Evolutionary conservation across 30 jellyfish, hydroid and myxozoan genomes (phyloP).

Genomic region (Cassiopea xamachana): DNA sequence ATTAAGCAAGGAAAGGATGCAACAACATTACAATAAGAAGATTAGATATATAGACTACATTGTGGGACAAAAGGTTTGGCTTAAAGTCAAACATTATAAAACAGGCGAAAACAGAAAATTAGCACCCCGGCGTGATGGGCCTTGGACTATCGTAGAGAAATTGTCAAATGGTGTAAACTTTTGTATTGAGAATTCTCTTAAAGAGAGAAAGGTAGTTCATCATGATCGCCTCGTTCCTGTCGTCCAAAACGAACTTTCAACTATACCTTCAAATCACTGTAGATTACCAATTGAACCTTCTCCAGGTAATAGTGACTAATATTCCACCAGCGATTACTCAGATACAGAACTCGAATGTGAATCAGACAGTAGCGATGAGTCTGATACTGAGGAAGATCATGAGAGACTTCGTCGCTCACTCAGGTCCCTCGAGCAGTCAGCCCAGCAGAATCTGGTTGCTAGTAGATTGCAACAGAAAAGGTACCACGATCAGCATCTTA

Average conservation of each 20-base stretch:
- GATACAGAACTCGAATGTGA: conserved; percentile 8
- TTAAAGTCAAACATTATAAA: conserved; percentile 42
- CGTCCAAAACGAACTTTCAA: conserved; percentile 17
- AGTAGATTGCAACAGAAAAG: too few relatives aligned
- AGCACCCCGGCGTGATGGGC: conserved; percentile 68
- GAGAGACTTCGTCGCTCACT: background rate
- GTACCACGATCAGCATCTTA: too few relatives aligned
- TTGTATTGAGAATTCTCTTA: conserved; percentile 11
- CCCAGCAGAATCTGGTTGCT: too few relatives aligned
- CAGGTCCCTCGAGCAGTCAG: background rate
- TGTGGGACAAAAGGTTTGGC: conserved; percentile 59
- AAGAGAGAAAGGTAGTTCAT: conserved; percentile 22
- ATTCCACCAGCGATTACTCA: background rate
- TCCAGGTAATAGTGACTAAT: background rate
- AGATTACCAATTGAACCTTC: background rate
- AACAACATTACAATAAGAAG: conserved; percentile 46
- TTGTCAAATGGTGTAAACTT: conserved; percentile 60
- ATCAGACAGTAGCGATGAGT: conserved; percentile 10
- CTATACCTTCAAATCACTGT: background rate
- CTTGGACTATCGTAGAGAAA: conserved; percentile 29
- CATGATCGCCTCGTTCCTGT: conserved; percentile 36
- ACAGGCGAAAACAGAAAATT: conserved; percentile 53
- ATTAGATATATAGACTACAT: conserved; percentile 26
- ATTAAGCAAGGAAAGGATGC: conserved; percentile 26
- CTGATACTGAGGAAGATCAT: conserved; percentile 5